These are phyloP conservation scores for Ambastaia sidthimunki DNA, from an alignment of 2,797 vertebrate genomes.

Conservation along the genomic window DNA sequence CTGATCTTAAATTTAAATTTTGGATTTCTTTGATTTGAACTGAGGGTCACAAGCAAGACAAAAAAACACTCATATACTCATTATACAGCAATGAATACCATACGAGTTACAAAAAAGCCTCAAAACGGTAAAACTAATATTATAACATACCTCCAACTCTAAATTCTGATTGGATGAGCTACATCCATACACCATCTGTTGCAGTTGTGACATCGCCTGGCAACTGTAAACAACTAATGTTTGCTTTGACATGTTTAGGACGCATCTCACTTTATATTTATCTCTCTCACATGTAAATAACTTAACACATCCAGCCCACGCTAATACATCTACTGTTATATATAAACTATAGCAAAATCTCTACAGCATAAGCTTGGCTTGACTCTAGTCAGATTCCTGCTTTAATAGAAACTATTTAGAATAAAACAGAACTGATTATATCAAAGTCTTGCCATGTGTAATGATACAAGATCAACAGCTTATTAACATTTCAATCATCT, in stretches of 20 bases:
- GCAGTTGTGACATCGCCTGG: too few species aligned
- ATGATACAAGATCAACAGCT: slow-evolving; percentile 10
- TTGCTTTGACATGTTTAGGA: too few species aligned
- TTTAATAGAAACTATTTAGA: slow-evolving; percentile 26
- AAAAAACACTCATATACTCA: too few species aligned
- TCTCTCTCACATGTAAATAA: too few species aligned
- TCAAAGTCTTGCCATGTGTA: slow-evolving; percentile 17
- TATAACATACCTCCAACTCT: background rate
- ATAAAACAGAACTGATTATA: slow-evolving; percentile 35
- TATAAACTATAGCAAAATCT: background rate
- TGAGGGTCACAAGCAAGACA: background rate
- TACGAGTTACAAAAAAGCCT: background rate
- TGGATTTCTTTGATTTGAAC: background rate
- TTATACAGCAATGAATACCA: too few species aligned
- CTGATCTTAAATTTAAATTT: background rate
- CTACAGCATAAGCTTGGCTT: background rate
- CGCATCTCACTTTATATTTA: too few species aligned
- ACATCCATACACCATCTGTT: too few species aligned
- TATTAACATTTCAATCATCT: slow-evolving; percentile 31
- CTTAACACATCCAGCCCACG: too few species aligned
- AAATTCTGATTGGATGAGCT: too few species aligned
- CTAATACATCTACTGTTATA: too few species aligned
- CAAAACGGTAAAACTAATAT: background rate
- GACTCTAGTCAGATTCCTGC: slow-evolving; percentile 14
- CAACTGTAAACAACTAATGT: too few species aligned